Percentiles rank a stretch among this genome's conserved stretches.
These are phyloP conservation scores for Cinara cedri DNA, from an alignment of 2,888 invertebrate genomes.

Conservation along the genomic window DNA sequence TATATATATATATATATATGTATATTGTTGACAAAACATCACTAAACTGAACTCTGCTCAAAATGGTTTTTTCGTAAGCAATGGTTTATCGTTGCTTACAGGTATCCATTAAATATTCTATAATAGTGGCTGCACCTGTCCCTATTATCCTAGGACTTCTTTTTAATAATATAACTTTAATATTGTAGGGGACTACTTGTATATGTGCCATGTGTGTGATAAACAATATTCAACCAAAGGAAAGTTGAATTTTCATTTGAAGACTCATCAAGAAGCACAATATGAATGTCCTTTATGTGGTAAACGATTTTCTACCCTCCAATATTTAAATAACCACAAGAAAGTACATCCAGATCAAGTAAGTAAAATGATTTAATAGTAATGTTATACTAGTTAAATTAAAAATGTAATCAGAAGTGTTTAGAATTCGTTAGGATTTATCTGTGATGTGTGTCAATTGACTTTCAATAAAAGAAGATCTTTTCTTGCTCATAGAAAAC, in stretches of 20 bases:
- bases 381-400: background rate
- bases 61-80: background rate
- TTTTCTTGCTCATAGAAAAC: conserved; percentile 44
- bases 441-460: conserved; percentile 42
- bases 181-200: conserved; percentile 59
- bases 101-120: no score
- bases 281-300: conserved; percentile 58
- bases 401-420: background rate
- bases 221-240: conserved; percentile 59
- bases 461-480: conserved; percentile 30
- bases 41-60: background rate
- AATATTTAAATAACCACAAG: conserved; percentile 59
- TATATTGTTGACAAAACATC: no score
- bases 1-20: no score
- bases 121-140: no score
- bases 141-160: no score
- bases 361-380: background rate
- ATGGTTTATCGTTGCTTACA: no score
- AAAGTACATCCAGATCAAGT: conserved; percentile 58
- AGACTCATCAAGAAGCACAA: conserved; percentile 59
- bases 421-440: conserved; percentile 43
- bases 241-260: conserved; percentile 59
- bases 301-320: conserved; percentile 59
- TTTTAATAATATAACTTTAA: conserved; percentile 28
- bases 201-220: conserved; percentile 58